A percentile compares a stretch with the other conserved stretches of the same genome.
Evolutionary conservation across 2,113 vertebrate genomes (phyloP).

Genomic region (Colinus virginianus): DNA sequence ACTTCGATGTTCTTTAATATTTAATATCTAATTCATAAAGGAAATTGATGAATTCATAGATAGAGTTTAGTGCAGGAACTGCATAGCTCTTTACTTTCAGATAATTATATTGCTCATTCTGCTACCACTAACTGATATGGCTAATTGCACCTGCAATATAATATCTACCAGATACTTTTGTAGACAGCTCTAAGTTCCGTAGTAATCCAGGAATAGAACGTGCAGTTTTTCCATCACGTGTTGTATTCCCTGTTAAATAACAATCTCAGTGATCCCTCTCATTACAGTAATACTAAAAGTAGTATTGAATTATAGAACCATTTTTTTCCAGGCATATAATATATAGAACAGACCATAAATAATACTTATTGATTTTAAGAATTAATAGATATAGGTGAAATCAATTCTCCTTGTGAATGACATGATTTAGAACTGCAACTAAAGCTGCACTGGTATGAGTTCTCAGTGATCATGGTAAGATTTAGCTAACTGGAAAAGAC

Average conservation of each 20-base stretch:
- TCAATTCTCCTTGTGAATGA: not conserved
- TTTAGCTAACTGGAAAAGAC: not conserved
- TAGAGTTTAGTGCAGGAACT: not conserved
- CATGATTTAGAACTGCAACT: not conserved
- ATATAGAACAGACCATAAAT: not conserved
- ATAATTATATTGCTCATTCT: not conserved
- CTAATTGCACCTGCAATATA: not conserved
- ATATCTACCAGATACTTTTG: not conserved
- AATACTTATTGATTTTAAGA: not conserved
- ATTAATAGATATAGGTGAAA: not conserved
- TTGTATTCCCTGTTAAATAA: not conserved
- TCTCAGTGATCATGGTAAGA: not conserved
- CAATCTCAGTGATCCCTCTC: not conserved
- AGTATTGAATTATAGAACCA: not conserved
- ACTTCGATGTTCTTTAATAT: not conserved
- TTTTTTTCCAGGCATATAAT: not conserved
- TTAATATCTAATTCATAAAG: not conserved
- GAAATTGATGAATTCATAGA: not conserved
- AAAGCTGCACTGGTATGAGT: not conserved
- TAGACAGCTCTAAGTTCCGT: not conserved
- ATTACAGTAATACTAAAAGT: not conserved
- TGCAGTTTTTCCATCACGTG: not conserved
- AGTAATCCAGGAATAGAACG: not conserved
- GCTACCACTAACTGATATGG: not conserved
- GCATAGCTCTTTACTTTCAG: not conserved